phyloP scores from a whole-genome alignment of 2,113 vertebrate genomes.

The Dromiciops gliroides region DNA sequence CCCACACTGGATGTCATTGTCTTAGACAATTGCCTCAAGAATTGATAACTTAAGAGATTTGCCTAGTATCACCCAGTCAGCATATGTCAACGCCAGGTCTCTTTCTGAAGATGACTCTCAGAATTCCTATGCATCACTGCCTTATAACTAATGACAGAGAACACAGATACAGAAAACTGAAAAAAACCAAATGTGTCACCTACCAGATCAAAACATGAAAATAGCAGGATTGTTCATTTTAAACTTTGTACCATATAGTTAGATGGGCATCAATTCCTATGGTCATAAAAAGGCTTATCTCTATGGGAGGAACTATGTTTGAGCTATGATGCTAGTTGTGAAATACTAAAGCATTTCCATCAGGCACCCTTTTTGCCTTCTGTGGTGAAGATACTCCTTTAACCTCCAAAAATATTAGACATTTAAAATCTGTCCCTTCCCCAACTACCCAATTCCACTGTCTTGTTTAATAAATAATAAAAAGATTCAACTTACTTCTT shows the following conservation, averaged over 20 bases:
- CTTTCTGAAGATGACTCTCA: too few species aligned
- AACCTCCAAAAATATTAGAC: conserved; percentile 56
- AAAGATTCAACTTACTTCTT: conserved; percentile 89
- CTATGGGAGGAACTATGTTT: conserved; percentile 41
- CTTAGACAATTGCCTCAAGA: background rate
- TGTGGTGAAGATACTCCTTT: background rate
- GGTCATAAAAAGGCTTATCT: conserved; percentile 71
- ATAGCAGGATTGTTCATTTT: background rate
- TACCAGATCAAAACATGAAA: background rate
- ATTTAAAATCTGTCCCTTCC: background rate
- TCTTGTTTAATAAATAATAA: conserved; percentile 47
- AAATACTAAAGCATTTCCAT: conserved; percentile 49
- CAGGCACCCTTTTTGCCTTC: conserved; percentile 16
- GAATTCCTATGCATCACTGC: background rate
- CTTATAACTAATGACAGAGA: background rate
- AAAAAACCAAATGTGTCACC: background rate
- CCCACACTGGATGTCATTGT: background rate
- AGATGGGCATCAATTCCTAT: conserved; percentile 68
- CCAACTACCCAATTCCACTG: conserved; percentile 6
- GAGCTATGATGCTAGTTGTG: conserved; percentile 52
- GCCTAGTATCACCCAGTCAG: background rate
- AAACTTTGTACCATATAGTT: conserved; percentile 49
- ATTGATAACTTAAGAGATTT: background rate
- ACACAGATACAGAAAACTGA: background rate
- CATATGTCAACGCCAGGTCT: background rate